These are phyloP conservation scores for Chrysogorgia sp. DNA, from an alignment of 92 coral and sea anemone genomes.

Conservation along the genomic window DNA sequence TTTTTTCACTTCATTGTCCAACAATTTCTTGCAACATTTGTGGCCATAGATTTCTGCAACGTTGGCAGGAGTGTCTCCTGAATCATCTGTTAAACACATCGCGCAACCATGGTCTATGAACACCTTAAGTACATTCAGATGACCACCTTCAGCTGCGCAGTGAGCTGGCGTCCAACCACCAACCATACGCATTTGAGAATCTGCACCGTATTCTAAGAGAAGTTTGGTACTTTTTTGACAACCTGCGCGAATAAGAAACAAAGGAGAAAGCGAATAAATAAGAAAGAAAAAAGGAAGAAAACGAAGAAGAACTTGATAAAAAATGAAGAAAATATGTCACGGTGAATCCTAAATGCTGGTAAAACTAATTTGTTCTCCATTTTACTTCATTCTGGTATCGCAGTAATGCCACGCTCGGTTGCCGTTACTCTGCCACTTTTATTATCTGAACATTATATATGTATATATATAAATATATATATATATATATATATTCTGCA, in stretches of 20 bases:
- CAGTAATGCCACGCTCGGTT: no score
- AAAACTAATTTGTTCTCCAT: no score
- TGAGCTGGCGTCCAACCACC: constrained; percentile 99
- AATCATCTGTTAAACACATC: constrained; percentile 73
- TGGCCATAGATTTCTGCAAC: constrained; percentile 79
- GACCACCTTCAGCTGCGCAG: constrained; percentile 94
- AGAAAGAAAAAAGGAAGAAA: not conserved
- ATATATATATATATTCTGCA: no score
- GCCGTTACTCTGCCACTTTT: no score
- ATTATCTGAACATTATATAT: no score
- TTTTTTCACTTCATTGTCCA: constrained; percentile 30
- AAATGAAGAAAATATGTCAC: no score
- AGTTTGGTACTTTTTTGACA: constrained; percentile 68
- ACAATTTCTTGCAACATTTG: constrained; percentile 50
- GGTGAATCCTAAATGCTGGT: no score
- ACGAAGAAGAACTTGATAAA: no score
- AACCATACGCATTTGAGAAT: constrained; percentile 89
- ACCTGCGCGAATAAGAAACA: constrained; percentile 44
- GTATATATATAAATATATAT: no score
- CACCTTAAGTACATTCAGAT: constrained; percentile 73
- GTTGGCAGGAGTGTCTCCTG: constrained; percentile 85
- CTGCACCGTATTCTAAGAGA: constrained; percentile 82
- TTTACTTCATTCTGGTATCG: no score
- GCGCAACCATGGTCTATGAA: constrained; percentile 68
- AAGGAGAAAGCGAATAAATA: not conserved